phyloP scores from a whole-genome alignment of 2,888 invertebrate species.

The Tachina lurida region DNA sequence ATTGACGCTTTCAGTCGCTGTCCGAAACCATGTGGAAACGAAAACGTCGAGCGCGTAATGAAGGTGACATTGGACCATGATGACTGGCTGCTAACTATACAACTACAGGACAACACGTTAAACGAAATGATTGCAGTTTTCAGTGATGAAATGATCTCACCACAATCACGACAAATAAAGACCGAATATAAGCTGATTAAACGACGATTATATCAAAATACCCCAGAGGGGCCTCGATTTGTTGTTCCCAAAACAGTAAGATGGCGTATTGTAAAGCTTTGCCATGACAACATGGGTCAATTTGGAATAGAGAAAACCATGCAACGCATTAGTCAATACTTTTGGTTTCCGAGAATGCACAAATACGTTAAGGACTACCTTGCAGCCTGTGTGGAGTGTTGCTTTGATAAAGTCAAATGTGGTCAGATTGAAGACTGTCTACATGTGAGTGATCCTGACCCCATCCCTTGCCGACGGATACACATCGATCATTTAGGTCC shows the following conservation, averaged over 20 bases:
- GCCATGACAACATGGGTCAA: slow-evolving; percentile 18
- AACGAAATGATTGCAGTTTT: slow-evolving; percentile 14
- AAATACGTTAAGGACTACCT: slow-evolving; percentile 17
- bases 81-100: slow-evolving; percentile 71
- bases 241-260: slow-evolving; percentile 59
- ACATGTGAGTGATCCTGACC: too few relatives aligned
- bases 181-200: slow-evolving; percentile 42
- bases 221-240: not conserved
- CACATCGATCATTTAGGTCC: too few relatives aligned
- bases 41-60: not conserved
- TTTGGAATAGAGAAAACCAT: slow-evolving; percentile 23
- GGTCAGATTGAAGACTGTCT: too few relatives aligned
- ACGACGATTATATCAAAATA: too few relatives aligned
- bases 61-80: slow-evolving; percentile 29
- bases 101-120: slow-evolving; percentile 40
- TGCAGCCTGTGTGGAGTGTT: too few relatives aligned
- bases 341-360: not conserved
- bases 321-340: not conserved
- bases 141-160: not conserved
- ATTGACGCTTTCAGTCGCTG: slow-evolving; percentile 64
- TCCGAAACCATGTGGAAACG: slow-evolving; percentile 8
- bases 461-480: too few relatives aligned
- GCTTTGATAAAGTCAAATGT: too few relatives aligned
- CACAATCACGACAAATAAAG: slow-evolving; percentile 2
- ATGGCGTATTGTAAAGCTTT: not conserved